phyloP scores from a whole-genome alignment of 2,888 invertebrate species.

The Cheilosia impressa region DNA sequence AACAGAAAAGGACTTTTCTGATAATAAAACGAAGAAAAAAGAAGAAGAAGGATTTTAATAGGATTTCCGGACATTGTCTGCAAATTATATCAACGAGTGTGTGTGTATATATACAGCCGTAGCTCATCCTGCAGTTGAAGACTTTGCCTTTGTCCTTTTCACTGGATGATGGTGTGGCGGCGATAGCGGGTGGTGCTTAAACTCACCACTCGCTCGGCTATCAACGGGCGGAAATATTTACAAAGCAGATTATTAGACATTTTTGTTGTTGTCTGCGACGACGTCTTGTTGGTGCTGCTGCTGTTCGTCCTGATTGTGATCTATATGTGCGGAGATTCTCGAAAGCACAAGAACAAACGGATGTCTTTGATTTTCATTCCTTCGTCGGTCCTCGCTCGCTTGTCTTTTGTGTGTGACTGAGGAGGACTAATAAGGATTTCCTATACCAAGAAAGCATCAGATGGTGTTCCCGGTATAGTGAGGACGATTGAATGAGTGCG shows the following conservation, averaged over 20 bases:
- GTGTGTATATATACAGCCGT: conserved; percentile 4
- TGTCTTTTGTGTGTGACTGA: conserved; percentile 55
- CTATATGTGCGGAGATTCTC: conserved; percentile 57
- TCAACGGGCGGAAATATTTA: conserved; percentile 73
- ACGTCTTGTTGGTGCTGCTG: conserved; percentile 31
- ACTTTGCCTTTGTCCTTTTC: conserved; percentile 59
- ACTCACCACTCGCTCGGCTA: conserved; percentile 9
- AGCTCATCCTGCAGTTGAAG: conserved; percentile 56
- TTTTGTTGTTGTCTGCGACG: conserved; percentile 57
- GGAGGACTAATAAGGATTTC: conserved; percentile 60
- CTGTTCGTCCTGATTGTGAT: conserved; percentile 61
- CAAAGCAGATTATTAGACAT: conserved; percentile 73
- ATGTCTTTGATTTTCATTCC: conserved; percentile 68
- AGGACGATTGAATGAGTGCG: background rate
- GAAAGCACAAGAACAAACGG: conserved; percentile 64
- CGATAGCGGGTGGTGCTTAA: conserved; percentile 5
- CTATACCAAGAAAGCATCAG: conserved; percentile 12
- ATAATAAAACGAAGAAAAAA: conserved; percentile 41
- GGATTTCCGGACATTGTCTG: conserved; percentile 75
- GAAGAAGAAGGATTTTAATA: conserved; percentile 65
- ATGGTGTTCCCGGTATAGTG: background rate
- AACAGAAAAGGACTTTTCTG: conserved; percentile 69
- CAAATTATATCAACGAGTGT: conserved; percentile 58
- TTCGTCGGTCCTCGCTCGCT: conserved; percentile 27
- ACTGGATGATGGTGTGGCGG: conserved; percentile 5